Evolutionary conservation across 2,113 vertebrate species (phyloP).

Genomic region (Microcebus ravelobensis): DNA sequence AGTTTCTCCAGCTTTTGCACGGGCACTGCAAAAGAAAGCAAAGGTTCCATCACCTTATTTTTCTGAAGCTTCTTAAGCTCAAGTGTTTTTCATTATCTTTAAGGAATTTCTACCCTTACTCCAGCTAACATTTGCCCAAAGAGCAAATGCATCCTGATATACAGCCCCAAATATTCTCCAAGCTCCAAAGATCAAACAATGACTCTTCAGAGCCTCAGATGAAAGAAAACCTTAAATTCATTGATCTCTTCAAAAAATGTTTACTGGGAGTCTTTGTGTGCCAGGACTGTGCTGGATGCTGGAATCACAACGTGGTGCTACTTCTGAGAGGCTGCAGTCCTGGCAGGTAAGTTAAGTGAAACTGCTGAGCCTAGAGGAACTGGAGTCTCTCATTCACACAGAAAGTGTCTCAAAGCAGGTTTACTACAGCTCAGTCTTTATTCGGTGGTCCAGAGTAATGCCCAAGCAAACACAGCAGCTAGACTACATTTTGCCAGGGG

Average conservation of each 20-base stretch:
- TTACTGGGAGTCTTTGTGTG: background rate
- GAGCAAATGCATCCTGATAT: background rate
- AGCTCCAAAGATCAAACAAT: background rate
- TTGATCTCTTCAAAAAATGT: background rate
- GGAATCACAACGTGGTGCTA: rapidly evolving
- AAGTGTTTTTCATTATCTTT: background rate
- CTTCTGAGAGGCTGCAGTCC: background rate
- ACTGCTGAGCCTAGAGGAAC: background rate
- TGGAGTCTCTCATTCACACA: background rate
- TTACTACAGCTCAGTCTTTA: background rate
- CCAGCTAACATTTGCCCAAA: background rate
- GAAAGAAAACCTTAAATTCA: background rate
- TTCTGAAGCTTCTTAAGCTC: background rate
- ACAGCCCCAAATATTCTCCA: background rate
- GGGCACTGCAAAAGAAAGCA: slow-evolving; percentile 85
- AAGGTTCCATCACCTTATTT: background rate
- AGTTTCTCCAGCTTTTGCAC: slow-evolving; percentile 88
- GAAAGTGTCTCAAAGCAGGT: background rate
- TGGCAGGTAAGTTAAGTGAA: no score
- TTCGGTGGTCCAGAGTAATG: background rate
- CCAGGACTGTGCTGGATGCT: background rate
- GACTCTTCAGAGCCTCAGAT: background rate
- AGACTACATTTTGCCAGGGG: background rate
- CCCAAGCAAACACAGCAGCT: background rate
- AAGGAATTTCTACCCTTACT: background rate